Base-by-base conservation (phyloP, 2,888 invertebrate genomes). In the Cistogaster globosa region DNA sequence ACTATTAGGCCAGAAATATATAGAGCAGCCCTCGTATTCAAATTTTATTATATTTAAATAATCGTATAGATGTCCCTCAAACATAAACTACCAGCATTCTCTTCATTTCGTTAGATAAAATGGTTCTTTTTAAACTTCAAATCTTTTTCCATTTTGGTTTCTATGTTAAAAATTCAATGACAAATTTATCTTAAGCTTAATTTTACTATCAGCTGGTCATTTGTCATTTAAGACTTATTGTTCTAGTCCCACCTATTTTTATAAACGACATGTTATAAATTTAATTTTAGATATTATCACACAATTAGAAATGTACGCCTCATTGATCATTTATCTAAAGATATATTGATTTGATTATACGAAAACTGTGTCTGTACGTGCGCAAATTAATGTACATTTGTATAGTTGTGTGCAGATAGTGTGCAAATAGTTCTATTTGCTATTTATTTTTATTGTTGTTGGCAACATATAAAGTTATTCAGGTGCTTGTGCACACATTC, bases 281-380 rank as follows among this genome's bases (percentile, higher is more conserved):
- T 57, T 16, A 55, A 55, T 42, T 53, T 51, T 26, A 55, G 63
- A 42, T n/a, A n/a, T 53, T 42, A 20, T 38, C 62, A 42, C 48
- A 58, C 58, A 80, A 75, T 74, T 57, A 63, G 68, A 71, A 26
- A 48, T 60, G 45, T 55, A 32, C 45, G 68, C 45, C 60, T 75
- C 55, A 74, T 75, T 81, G 67, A 84, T 75, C 62, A 84, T 62
- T 60, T 69, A 71, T 84, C 79, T 65, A 69, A 71, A 51, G 45
- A 55, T 55, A 68, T 77, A 60, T 79, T 48, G 26, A n/a, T 22
- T 22, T 62, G 58, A 51, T 38, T 51, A 62, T 48, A 68, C 12
- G 20, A 36, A 14, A 79, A 48, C 18, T 57, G 0, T n/a, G 26
- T 53, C n/a, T 68, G 53, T 69, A 22, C 11, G 71, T 69, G 51